Evolutionary conservation across 2,113 vertebrate species (phyloP), one percentile per base, ranked within the genome.

Genomic region (Oryzias curvinotus): DNA sequence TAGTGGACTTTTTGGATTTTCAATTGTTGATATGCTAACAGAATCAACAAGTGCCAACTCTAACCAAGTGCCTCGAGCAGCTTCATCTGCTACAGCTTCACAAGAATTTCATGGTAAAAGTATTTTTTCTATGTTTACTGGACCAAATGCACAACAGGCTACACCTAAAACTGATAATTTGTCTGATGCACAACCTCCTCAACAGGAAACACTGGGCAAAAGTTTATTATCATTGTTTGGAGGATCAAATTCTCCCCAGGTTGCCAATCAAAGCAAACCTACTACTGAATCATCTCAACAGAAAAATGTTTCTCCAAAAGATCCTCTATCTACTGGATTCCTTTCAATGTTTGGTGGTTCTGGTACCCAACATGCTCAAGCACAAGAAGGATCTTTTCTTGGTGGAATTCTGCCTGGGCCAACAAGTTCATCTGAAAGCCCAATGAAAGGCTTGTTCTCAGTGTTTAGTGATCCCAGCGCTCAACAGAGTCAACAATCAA

Each of bases 381-480:
- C 79, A 51, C 85, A 86, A 68, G 62, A 78, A 44, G 83, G 73
- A 63, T 84, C 85, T 48, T 15, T 82, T 75, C 55, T 87, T 2
- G 81, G 84, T 1, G 88, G 88, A 19, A 81, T 90, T 63, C n/a
- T 88, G 30, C 57, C 89, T 23, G 89, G 85, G 3, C 68, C 85
- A 45, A 80, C 89, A 41, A 72, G 80, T 73, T 69, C 83, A 65
- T 56, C 72, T 48, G 84, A 86, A 67, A 83, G 62, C 18, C 71
- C 85, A 63, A 75, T 84, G 78, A 93, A 86, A 54, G 90, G 83
- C 75, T 66, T 96, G 64, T 93, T 95, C 53, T 95, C 95, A 53
- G 92, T 94, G 58, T 92, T 96, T 74, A 88, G 72, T 81, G 90
- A 84, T 63, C 58, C 82, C n/a, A 82, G 19, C 72, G 57, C 79